A percentile compares a stretch with the other conserved stretches of the same genome.
Conservation (phyloP, 2,113 vertebrate species). For the Centropus unirufus region DNA sequence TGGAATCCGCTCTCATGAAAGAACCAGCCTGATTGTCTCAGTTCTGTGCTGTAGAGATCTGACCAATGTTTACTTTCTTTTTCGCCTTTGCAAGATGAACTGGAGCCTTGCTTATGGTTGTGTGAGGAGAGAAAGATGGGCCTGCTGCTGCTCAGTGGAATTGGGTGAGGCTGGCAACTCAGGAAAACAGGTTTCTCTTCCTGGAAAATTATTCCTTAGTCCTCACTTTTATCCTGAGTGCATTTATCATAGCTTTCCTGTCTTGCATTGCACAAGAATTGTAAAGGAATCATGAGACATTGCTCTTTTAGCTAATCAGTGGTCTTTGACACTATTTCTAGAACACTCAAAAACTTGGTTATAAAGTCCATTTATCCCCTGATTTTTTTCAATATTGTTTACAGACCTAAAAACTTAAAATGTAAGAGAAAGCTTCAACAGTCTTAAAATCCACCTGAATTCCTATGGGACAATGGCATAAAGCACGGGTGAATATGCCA, state of each 20-base stretch:
- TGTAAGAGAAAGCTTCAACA: neutral
- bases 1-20: neutral
- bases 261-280: neutral
- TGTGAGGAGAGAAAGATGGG: neutral
- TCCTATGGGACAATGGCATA: neutral
- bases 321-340: rapidly evolving
- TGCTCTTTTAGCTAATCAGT: neutral
- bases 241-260: neutral
- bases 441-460: neutral
- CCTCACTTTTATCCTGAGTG: neutral
- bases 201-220: neutral
- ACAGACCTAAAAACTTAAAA: neutral
- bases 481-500: neutral
- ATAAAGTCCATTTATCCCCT: neutral
- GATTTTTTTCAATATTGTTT: neutral
- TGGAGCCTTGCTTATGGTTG: neutral
- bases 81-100: neutral
- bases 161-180: neutral
- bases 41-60: neutral
- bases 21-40: neutral
- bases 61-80: neutral
- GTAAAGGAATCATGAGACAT: neutral
- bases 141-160: neutral
- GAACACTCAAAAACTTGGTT: neutral
- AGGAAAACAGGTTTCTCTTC: neutral